Evolutionary conservation across 2,888 invertebrate species (phyloP), one percentile per base, ranked within the genome.

Genomic region (Rhamphomyia laevipes): DNA sequence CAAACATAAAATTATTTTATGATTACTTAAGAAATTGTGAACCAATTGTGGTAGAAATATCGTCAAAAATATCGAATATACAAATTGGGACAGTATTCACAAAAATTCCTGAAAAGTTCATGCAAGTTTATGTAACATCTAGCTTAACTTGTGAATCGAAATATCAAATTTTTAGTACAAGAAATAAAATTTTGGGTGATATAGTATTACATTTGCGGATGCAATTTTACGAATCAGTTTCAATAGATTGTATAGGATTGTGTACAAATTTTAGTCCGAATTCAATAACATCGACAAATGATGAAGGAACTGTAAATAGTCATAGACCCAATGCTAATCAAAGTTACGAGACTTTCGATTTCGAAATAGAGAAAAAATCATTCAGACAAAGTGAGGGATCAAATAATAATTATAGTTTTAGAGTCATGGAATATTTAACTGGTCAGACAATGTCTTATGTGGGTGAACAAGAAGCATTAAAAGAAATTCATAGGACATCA

Each of bases 401-500:
- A n/a, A n/a, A n/a, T n/a, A n/a, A n/a, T n/a, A n/a, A n/a, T n/a
- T n/a, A 35, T 31, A 54, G 51, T 37, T 45, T 45, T n/a, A 58
- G 61, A 50, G 54, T 67, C 31, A 52, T 64, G 40, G 59, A 65
- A 33, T 71, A 65, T 55, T 57, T 71, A 46, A 58, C 58, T 52
- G 73, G 72, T 3, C 69, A 72, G 51, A 63, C 67, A 41, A 68
- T 73, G 67, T 60, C 63, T 10, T 58, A 54, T 49, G 57, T 57
- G 21, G 70, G 74, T 38, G 70, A 74, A 54, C 59, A 61, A 45
- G 58, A 64, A 56, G 70, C 70, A 7, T 57, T 75, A 37, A 63
- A 71, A 49, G 68, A 66, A 10, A 61, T 74, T 18, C 61, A 66
- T 49, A 63, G 66, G 5, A 64, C 68, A 53, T 72, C 74, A 37